Evolutionary conservation across 1,140 invertebrate species (phyloP).

Genomic region (Meloidogyne exigua): DNA sequence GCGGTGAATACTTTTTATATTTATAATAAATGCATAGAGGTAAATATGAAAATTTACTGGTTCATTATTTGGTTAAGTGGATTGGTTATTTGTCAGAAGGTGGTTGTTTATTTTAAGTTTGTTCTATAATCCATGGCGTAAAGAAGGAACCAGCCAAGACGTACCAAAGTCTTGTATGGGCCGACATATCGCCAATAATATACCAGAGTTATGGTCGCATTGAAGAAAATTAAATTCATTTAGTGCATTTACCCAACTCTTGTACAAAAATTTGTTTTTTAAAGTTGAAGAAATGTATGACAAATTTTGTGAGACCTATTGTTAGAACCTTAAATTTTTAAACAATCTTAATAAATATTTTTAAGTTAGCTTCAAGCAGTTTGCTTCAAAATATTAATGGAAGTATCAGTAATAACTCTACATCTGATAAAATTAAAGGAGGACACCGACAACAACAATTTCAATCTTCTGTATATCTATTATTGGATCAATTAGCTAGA

Average conservation of each 20-base stretch:
- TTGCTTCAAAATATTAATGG: conserved; percentile 52
- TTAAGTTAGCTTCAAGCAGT: conserved; percentile 58
- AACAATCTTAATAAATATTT: not conserved
- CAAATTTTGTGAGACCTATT: no score
- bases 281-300: no score
- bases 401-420: not conserved
- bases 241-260: conserved; percentile 15
- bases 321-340: not conserved
- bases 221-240: not conserved
- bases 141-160: not conserved
- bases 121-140: no score
- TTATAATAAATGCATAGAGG: not conserved
- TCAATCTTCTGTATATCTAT: conserved; percentile 51
- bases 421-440: conserved; percentile 13
- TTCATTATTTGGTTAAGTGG: not conserved
- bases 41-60: no score
- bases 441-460: conserved; percentile 34
- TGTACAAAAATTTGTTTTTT: conserved; percentile 18
- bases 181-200: conserved; percentile 1
- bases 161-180: not conserved
- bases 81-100: no score
- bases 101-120: no score
- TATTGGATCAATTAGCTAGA: conserved; percentile 56
- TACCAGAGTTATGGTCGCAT: conserved; percentile 19
- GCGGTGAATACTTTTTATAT: conserved; percentile 69